Evolutionary conservation across 2,797 vertebrate species (phyloP).

Genomic region (Parauchenoglanis ngamensis): DNA sequence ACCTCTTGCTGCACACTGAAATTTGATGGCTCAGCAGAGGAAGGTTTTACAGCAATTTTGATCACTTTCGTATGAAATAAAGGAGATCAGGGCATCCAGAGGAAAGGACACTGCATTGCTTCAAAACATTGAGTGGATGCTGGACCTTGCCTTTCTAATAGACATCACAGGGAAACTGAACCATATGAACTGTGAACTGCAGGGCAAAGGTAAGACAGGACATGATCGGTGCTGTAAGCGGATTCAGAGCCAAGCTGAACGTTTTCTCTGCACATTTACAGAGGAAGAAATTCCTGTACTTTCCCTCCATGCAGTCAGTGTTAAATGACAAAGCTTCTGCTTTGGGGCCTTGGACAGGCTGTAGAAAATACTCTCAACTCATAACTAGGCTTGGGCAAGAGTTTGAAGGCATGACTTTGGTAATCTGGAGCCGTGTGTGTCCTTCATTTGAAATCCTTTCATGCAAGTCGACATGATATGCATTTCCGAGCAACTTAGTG

Average conservation of each 20-base stretch:
- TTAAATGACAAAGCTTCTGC: slow-evolving; percentile 50
- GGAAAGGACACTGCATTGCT: slow-evolving; percentile 21
- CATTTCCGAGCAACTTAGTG: slow-evolving; percentile 14
- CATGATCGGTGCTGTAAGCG: slow-evolving; percentile 48
- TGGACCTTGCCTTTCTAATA: slow-evolving; percentile 5
- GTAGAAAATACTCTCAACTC: slow-evolving; percentile 47
- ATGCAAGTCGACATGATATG: neutral
- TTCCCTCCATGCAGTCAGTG: slow-evolving; percentile 40
- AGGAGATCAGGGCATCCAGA: slow-evolving; percentile 32
- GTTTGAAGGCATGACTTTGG: slow-evolving; percentile 20
- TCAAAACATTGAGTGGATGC: slow-evolving; percentile 33
- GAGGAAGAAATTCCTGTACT: slow-evolving; percentile 44
- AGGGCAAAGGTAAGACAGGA: slow-evolving; percentile 48
- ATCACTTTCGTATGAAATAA: slow-evolving; percentile 38
- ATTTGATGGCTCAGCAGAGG: slow-evolving; percentile 48
- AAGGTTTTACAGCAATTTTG: slow-evolving; percentile 24
- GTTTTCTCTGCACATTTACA: slow-evolving; percentile 45
- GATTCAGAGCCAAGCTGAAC: slow-evolving; percentile 37
- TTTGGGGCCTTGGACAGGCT: slow-evolving; percentile 37
- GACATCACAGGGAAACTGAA: slow-evolving; percentile 30
- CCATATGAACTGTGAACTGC: slow-evolving; percentile 16
- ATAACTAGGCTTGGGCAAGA: slow-evolving; percentile 40
- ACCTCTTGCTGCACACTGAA: slow-evolving; percentile 46
- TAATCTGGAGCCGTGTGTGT: neutral
- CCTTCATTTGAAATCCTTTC: slow-evolving; percentile 29